Evolutionary conservation across 2,113 vertebrate genomes (phyloP), one percentile per base, ranked within the genome.

Genomic region (Pluvianellus socialis): DNA sequence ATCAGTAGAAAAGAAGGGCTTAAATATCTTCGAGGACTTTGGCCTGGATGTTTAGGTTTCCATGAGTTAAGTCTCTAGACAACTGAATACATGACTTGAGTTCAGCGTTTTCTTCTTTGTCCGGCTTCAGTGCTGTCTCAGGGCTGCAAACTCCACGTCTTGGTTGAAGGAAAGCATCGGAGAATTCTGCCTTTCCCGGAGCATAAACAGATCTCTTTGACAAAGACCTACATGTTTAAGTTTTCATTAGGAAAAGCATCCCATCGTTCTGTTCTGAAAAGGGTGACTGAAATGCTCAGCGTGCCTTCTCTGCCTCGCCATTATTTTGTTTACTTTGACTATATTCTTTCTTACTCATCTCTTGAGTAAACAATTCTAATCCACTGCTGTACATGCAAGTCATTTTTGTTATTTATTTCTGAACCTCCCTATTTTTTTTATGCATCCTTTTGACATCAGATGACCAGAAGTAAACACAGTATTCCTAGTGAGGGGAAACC

Each of bases 321-420:
- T 74, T 21, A 35, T 59, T 71, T 62, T 96, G 92, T 97, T 96
- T 94, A 87, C 90, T 91, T 68, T 79, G 88, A 81, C 12, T 35
- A 23, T 62, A 49, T 80, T 90, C 92, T 76, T 84, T 62, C 87
- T 85, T 58, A 35, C 80, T 86, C 1, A 1, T 92, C 75, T 67
- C 83, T 87, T 53, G 71, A 68, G 80, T 77, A 91, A 94, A 95
- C 88, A 86, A 20, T 45, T 52, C 79, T 67, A 49, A 84, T 87
- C 92, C 95, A 63, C 67, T 62, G 65, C 74, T 85, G 63, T 62
- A 8, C 42, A 35, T 53, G 45, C 82, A 3, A 55, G 88, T 47
- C 44, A 16, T 47, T 73, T 71, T 52, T 33, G 61, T 52, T 65
- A 68, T 28, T 7, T 73, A 35, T 56, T 28, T 16, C 81, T 59